Base-by-base conservation (phyloP, 2,888 invertebrate species). In the Archips xylosteana region DNA sequence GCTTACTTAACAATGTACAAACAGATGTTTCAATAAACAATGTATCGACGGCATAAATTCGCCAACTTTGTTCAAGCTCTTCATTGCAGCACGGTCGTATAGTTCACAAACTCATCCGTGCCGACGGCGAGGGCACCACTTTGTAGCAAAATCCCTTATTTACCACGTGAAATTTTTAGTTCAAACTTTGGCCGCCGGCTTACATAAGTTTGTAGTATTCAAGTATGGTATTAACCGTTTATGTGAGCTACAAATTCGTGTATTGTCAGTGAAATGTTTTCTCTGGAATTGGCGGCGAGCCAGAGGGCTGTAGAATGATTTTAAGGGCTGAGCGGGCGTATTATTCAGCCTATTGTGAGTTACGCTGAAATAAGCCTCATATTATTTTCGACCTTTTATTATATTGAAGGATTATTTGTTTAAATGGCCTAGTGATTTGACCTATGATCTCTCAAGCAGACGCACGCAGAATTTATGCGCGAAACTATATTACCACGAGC, bases 21-120 rank as follows among this genome's bases (percentile, higher is more conserved):
- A 59, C 65, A 65, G 65, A 65, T 71, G 64, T 63, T 71, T 39
- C 65, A 49, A 65, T 39, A 60, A 64, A 71, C 65, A 71, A 51
- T 51, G 71, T 71, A 66, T 60, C 51, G 34, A 51, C 65, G 34
- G 60, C 71, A 65, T 60, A 42, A 60, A 71, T 39, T 59, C 23
- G 62, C 12, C 23, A 65, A 71, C 39, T 51, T 66, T 51, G 59
- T 36, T 9, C 36, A 12, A 6, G 39, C 6, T 39, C 36, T 60
- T 57, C 66, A 71, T 47, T 32, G 64, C 59, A 65, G 47, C 59
- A 13, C 47, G 57, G 42, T 60, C 59, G 36, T 64, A 57, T 64
- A 47, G 9, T 15, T 0, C 12, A 49, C 71, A 71, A 70, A 70
- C 59, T 59, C 47, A n/a, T 49, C 23, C 63, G 47, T 65, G 23